Percentiles rank a stretch among this genome's conserved stretches.
phyloP scores from a whole-genome alignment of 2,797 vertebrate genomes.

The Helarctos malayanus region DNA sequence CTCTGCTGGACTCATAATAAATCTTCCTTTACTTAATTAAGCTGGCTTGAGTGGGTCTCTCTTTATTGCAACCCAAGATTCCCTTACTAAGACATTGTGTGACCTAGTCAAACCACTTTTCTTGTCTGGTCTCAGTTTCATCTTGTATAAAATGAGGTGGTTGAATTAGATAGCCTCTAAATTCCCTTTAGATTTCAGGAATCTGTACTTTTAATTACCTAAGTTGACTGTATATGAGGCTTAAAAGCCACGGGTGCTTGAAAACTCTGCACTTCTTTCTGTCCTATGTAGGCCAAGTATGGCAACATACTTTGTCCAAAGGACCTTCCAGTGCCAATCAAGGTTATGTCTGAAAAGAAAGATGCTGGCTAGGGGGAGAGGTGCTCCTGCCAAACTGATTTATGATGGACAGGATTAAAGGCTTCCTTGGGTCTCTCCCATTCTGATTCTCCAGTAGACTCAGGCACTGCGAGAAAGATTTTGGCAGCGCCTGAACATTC shows the following conservation, averaged over 20 bases:
- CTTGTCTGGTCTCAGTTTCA: constrained; percentile 52
- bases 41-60: constrained; percentile 6
- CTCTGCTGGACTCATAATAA: not conserved
- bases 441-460: constrained; percentile 4
- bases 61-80: constrained; percentile 12
- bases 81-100: constrained; percentile 39
- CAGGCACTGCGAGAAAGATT: constrained; percentile 64
- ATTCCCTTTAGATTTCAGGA: constrained; percentile 55
- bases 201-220: constrained; percentile 60
- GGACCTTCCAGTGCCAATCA: not conserved
- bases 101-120: constrained; percentile 49
- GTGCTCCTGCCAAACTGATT: not conserved
- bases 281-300: not conserved
- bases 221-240: not conserved
- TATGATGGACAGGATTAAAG: constrained; percentile 22
- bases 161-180: constrained; percentile 61
- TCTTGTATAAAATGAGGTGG: constrained; percentile 53
- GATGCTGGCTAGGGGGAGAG: not conserved
- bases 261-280: not conserved
- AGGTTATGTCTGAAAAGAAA: not conserved
- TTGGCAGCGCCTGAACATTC: constrained; percentile 74
- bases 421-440: not conserved
- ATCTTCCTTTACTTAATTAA: constrained; percentile 50
- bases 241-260: not conserved
- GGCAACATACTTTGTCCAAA: not conserved